Percentiles rank a stretch among this genome's conserved stretches.
Evolutionary conservation across 2,113 vertebrate genomes (phyloP).

Genomic region (Oryzias melastigma): DNA sequence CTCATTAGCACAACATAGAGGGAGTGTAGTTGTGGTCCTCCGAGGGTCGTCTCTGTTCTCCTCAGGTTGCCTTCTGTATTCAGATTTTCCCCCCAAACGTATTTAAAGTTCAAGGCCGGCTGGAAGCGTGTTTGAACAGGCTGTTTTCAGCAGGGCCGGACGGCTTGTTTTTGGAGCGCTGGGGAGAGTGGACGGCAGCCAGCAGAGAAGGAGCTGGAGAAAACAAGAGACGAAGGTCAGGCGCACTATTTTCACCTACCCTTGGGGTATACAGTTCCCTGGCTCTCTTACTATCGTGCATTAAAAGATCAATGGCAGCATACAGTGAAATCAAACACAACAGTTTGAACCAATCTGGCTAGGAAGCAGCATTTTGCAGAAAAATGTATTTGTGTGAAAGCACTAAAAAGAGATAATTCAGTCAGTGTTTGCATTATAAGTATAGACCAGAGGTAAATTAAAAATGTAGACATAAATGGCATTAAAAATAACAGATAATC

Average conservation of each 20-base stretch:
- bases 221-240: slow-evolving; percentile 20
- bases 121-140: slow-evolving; percentile 55
- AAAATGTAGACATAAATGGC: slow-evolving; percentile 5
- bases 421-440: too few species aligned
- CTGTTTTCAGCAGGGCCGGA: slow-evolving; percentile 38
- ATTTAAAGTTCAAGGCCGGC: slow-evolving; percentile 68
- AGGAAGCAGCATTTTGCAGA: slow-evolving; percentile 39
- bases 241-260: slow-evolving; percentile 34
- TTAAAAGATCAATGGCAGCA: slow-evolving; percentile 59
- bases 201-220: slow-evolving; percentile 24
- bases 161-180: slow-evolving; percentile 29
- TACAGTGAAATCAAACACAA: slow-evolving; percentile 42
- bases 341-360: slow-evolving; percentile 26
- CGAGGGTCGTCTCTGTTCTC: slow-evolving; percentile 66
- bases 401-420: background rate
- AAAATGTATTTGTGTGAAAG: slow-evolving; percentile 17
- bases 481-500: slow-evolving; percentile 4
- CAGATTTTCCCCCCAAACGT: slow-evolving; percentile 64
- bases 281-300: slow-evolving; percentile 46
- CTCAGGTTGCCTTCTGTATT: slow-evolving; percentile 68
- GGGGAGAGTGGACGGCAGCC: slow-evolving; percentile 20
- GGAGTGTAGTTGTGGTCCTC: slow-evolving; percentile 59
- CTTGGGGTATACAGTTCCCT: slow-evolving; percentile 51
- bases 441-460: background rate
- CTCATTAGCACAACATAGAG: slow-evolving; percentile 81